Conservation (phyloP, 2,113 vertebrate species). For the Notiomystis cincta region DNA sequence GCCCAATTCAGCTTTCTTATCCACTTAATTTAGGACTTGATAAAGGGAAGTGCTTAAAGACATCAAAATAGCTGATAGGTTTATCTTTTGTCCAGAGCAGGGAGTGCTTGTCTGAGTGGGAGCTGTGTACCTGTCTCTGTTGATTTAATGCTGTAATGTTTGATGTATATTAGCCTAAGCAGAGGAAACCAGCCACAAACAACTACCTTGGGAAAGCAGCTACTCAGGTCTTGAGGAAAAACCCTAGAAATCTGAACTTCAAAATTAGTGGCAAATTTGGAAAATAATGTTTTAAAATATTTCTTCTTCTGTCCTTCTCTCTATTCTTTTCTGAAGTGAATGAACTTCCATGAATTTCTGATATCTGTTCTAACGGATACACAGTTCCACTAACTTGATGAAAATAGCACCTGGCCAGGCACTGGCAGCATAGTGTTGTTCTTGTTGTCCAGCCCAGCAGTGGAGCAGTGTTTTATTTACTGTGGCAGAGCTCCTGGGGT, state of each 20-base stretch:
- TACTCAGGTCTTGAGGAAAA: background rate
- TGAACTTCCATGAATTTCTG: background rate
- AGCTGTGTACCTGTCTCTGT: background rate
- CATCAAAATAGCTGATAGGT: background rate
- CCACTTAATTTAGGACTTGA: background rate
- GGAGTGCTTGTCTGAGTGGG: background rate
- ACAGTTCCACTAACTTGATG: background rate
- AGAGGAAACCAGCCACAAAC: background rate
- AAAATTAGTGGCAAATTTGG: background rate
- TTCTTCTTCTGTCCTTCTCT: background rate
- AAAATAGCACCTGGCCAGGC: background rate
- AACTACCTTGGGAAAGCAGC: background rate
- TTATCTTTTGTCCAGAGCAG: background rate
- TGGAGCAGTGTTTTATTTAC: background rate
- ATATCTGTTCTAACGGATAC: background rate
- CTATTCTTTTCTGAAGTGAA: background rate
- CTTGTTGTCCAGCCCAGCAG: background rate
- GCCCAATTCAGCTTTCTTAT: slow-evolving; percentile 14
- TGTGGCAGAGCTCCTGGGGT: background rate
- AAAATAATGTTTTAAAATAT: background rate
- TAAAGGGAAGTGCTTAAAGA: background rate
- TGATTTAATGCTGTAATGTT: background rate
- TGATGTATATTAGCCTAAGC: background rate
- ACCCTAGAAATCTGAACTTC: background rate
- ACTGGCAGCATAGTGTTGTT: background rate